Percentiles rank a stretch among this genome's conserved stretches.
These are phyloP conservation scores for Ptychoptera contaminata DNA, from an alignment of 2,888 invertebrate genomes.

Conservation along the genomic window DNA sequence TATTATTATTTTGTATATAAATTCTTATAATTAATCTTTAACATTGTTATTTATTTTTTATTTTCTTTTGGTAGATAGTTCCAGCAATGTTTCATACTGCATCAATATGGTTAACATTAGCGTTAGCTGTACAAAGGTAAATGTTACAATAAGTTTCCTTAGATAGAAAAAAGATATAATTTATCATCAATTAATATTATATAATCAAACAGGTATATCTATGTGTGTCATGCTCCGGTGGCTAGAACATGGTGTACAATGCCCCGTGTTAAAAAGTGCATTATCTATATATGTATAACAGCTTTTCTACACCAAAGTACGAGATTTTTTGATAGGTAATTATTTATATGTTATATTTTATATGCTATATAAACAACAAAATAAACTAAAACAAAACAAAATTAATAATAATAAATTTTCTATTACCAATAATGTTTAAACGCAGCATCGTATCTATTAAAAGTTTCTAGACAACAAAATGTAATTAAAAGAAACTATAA, in stretches of 20 bases:
- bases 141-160: too few relatives aligned
- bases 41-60: too few relatives aligned
- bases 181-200: neutral
- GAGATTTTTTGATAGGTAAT: constrained; percentile 56
- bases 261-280: constrained; percentile 61
- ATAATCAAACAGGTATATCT: constrained; percentile 50
- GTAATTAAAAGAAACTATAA: too few relatives aligned
- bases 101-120: constrained; percentile 84
- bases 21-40: too few relatives aligned
- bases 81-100: too few relatives aligned
- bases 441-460: neutral
- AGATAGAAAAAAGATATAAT: too few relatives aligned
- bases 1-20: too few relatives aligned
- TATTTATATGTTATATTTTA: constrained; percentile 24
- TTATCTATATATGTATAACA: constrained; percentile 59
- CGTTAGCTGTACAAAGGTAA: constrained; percentile 70
- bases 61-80: too few relatives aligned
- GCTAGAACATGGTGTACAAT: constrained; percentile 64
- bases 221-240: constrained; percentile 82
- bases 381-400: constrained; percentile 5
- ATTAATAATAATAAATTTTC: too few relatives aligned
- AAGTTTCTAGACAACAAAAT: neutral
- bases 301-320: constrained; percentile 73
- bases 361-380: too few relatives aligned
- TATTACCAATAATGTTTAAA: too few relatives aligned